Conservation (phyloP, 2,888 invertebrate species). For the Uloborus plumipes region DNA sequence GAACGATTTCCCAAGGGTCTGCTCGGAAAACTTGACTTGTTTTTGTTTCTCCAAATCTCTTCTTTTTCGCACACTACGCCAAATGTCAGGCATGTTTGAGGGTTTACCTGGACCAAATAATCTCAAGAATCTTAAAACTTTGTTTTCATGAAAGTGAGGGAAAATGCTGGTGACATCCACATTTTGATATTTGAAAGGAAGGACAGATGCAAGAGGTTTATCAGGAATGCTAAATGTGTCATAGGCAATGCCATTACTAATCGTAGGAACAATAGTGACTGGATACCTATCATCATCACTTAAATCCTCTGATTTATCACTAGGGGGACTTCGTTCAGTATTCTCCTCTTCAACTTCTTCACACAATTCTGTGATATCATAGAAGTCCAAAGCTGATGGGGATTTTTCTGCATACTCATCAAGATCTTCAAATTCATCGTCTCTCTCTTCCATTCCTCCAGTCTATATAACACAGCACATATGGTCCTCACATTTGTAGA, state of each 20-base stretch:
- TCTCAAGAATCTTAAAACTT: slow-evolving; percentile 92
- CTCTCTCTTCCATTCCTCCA: slow-evolving; percentile 44
- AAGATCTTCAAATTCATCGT: slow-evolving; percentile 29
- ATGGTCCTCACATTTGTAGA: slow-evolving; percentile 4
- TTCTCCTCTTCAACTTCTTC: slow-evolving; percentile 77
- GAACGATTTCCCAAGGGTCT: not conserved
- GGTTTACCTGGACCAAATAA: slow-evolving; percentile 95
- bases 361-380: slow-evolving; percentile 90
- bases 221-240: slow-evolving; percentile 77
- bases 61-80: slow-evolving; percentile 87
- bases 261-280: not conserved
- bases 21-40: not conserved
- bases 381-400: slow-evolving; percentile 90
- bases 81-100: slow-evolving; percentile 91
- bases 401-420: slow-evolving; percentile 73
- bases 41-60: slow-evolving; percentile 69
- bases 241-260: slow-evolving; percentile 31
- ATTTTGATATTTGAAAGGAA: slow-evolving; percentile 93
- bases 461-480: slow-evolving; percentile 16
- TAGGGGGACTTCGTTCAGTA: not conserved
- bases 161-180: slow-evolving; percentile 91
- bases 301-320: not conserved
- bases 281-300: not conserved
- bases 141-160: slow-evolving; percentile 84
- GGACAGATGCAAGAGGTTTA: slow-evolving; percentile 94